Percentiles rank a stretch among this genome's conserved stretches.
These are phyloP conservation scores for Neofelis nebulosa DNA, from an alignment of 2,113 vertebrate species.

Conservation along the genomic window DNA sequence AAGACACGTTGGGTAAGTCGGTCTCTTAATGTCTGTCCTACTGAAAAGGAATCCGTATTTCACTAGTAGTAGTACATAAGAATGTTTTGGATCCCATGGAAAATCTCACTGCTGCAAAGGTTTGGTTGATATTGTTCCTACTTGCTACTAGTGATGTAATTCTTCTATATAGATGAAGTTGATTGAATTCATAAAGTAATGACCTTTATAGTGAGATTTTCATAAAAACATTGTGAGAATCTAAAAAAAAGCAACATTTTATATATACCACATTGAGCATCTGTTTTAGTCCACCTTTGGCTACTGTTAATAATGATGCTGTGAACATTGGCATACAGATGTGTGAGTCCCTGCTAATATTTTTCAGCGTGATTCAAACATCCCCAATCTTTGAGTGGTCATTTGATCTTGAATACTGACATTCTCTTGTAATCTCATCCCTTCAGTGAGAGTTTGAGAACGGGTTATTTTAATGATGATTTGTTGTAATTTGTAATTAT, in stretches of 20 bases:
- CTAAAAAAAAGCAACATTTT: not conserved
- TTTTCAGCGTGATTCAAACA: not conserved
- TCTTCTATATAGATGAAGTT: not conserved
- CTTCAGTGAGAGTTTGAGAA: not conserved
- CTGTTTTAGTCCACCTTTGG: not conserved
- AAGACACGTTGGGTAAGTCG: constrained; percentile 87
- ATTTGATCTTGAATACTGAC: not conserved
- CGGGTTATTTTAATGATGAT: not conserved
- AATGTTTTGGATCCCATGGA: not conserved
- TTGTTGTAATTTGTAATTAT: not conserved
- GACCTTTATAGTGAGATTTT: not conserved
- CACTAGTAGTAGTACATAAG: not conserved
- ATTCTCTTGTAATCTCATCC: not conserved
- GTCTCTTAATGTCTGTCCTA: not conserved
- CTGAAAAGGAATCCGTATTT: not conserved
- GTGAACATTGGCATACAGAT: not conserved
- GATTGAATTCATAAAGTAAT: not conserved
- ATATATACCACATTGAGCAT: not conserved
- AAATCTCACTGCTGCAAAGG: not conserved
- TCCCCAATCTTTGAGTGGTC: not conserved
- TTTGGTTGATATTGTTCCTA: not conserved
- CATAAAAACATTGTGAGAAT: not conserved
- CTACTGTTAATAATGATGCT: not conserved
- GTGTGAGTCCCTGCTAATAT: not conserved
- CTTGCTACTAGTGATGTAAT: not conserved